Evolutionary conservation across 2,113 vertebrate species (phyloP).

Genomic region (Opisthocomus hoazin): DNA sequence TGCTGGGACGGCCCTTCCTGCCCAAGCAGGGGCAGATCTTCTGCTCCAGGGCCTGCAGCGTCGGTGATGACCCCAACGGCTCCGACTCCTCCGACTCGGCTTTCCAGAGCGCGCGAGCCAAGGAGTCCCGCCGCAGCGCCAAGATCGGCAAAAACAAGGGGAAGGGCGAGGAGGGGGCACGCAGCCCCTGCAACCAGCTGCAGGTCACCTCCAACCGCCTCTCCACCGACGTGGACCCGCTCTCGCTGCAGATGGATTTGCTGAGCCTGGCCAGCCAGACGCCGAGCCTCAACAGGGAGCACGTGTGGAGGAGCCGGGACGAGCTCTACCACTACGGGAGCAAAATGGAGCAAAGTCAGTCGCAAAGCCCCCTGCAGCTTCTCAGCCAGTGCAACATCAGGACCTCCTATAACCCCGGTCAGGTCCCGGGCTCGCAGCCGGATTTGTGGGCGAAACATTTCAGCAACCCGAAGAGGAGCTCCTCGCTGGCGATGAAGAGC

Average conservation of each 20-base stretch:
- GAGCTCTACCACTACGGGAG: constrained; percentile 82
- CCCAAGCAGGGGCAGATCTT: constrained; percentile 98
- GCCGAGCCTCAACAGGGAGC: constrained; percentile 89
- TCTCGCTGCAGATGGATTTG: constrained; percentile 97
- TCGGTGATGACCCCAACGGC: constrained; percentile 88
- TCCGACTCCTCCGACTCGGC: constrained; percentile 95
- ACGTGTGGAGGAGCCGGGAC: constrained; percentile 85
- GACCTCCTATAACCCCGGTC: constrained; percentile 79
- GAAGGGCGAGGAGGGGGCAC: constrained; percentile 72
- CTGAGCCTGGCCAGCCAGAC: constrained; percentile 96
- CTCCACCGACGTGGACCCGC: constrained; percentile 90
- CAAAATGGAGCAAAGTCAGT: constrained; percentile 75
- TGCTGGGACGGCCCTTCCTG: constrained; percentile 93
- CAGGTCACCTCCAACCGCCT: constrained; percentile 79
- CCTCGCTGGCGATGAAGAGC: constrained; percentile 85
- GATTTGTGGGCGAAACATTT: constrained; percentile 85
- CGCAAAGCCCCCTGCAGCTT: constrained; percentile 87
- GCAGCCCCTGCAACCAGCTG: constrained; percentile 69
- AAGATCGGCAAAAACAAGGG: constrained; percentile 85
- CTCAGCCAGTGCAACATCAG: constrained; percentile 94
- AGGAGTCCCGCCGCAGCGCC: constrained; percentile 89
- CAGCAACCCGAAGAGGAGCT: constrained; percentile 81
- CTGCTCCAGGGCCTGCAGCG: constrained; percentile 93
- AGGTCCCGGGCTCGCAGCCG: constrained; percentile 72
- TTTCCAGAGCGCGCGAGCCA: constrained; percentile 92